Evolutionary conservation across 2,888 invertebrate species (phyloP).

Genomic region (Clusia tigrina): DNA sequence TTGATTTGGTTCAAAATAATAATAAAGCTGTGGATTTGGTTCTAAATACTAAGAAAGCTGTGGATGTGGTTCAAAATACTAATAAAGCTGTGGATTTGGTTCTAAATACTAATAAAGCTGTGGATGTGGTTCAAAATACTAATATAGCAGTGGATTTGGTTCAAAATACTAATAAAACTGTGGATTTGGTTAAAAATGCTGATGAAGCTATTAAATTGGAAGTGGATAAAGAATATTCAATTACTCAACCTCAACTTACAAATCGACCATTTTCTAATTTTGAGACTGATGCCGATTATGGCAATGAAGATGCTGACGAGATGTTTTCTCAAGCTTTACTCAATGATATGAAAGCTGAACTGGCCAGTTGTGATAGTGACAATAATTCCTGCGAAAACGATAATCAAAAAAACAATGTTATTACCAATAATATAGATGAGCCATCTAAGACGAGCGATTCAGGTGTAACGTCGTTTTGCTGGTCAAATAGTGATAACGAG

Average conservation of each 20-base stretch:
- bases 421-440: too few relatives aligned
- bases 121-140: background rate
- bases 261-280: slow-evolving; percentile 16
- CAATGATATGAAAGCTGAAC: slow-evolving; percentile 53
- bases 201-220: slow-evolving; percentile 19
- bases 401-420: slow-evolving; percentile 24
- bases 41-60: background rate
- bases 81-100: too few relatives aligned
- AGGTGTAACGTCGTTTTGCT: slow-evolving; percentile 14
- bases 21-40: too few relatives aligned
- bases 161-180: background rate
- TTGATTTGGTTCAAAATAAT: too few relatives aligned
- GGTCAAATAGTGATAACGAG: slow-evolving; percentile 47
- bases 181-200: background rate
- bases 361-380: slow-evolving; percentile 35
- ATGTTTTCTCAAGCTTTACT: slow-evolving; percentile 53
- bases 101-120: background rate
- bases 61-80: too few relatives aligned
- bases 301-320: slow-evolving; percentile 46
- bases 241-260: slow-evolving; percentile 5
- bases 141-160: background rate
- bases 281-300: slow-evolving; percentile 24
- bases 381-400: slow-evolving; percentile 16
- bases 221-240: background rate
- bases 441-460: background rate